Conservation (phyloP, 1,140 invertebrate genomes). For the Pectinophora gossypiella region DNA sequence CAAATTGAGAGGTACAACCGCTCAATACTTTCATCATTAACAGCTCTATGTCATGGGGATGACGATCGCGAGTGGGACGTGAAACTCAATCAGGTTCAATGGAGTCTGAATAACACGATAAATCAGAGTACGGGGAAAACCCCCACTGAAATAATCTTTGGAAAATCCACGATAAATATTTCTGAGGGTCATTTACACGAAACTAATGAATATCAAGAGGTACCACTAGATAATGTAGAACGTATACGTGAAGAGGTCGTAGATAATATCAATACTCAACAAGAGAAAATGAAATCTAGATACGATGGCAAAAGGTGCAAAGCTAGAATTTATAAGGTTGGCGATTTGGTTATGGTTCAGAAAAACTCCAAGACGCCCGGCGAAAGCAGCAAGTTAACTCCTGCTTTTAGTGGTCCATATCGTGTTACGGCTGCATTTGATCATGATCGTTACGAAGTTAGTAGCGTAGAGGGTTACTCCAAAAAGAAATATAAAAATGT, state of each 20-base stretch:
- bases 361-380: neutral
- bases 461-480: conserved; percentile 4
- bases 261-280: neutral
- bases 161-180: neutral
- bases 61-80: conserved; percentile 6
- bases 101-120: too few species aligned
- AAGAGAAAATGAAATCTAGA: conserved; percentile 5
- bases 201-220: neutral
- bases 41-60: neutral
- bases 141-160: too few species aligned
- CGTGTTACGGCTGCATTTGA: conserved; percentile 3
- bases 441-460: conserved; percentile 9
- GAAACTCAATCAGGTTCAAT: neutral
- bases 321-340: conserved; percentile 3
- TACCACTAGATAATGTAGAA: neutral
- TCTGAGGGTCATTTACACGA: conserved; percentile 1
- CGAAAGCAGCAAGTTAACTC: conserved; percentile 5
- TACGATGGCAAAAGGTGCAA: conserved; percentile 1
- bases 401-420: conserved; percentile 7
- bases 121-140: conserved; percentile 1
- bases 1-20: conserved; percentile 8
- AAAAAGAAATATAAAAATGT: conserved; percentile 9
- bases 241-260: neutral
- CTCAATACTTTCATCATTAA: neutral
- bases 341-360: conserved; percentile 7